Evolutionary conservation across 2,797 vertebrate species (phyloP), one percentile per base, ranked within the genome.

Genomic region (Cheirogaleus major): DNA sequence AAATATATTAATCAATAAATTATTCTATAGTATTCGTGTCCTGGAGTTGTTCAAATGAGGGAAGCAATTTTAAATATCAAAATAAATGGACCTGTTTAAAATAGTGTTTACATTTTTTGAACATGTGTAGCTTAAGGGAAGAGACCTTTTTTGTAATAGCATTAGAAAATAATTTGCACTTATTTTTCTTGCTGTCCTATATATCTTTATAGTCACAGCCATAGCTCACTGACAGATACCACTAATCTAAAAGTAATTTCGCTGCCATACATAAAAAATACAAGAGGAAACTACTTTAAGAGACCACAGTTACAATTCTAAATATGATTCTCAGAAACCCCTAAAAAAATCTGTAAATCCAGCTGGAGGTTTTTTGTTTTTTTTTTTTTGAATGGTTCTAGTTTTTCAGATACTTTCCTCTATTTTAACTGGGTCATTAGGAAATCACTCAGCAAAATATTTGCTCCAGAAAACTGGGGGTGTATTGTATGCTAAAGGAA

Each of bases 21-120:
- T 82, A 95, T 83, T 84, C 70, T 41, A 57, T 20, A 90, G 76
- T 43, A 79, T 75, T 84, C 90, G 6, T 63, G n/a, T 82, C 72
- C 63, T 48, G 9, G 41, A 91, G 52, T 93, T 92, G 89, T 52
- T 45, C 50, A 72, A 92, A 88, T 20, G 43, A 80, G 41, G 88
- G 76, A 52, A 76, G 48, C 32, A 96, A 95, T 92, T 95, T 93
- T 80, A 88, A 92, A 95, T 67, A 63, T 72, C 81, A 83, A 93
- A 88, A 92, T 78, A 94, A 95, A 85, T 55, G n/a, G 41, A 20
- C 48, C 84, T 92, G 35, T 55, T 95, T 63, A 75, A 82, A 86
- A 88, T 1, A 67, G 61, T n/a, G 70, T 70, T 92, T 93, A 59
- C 63, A 61, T 55, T 92, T 52, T 92, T 78, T 91, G 63, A 83